Evolutionary conservation across 2,797 vertebrate genomes (phyloP).

Genomic region (Lindbergichthys nudifrons): DNA sequence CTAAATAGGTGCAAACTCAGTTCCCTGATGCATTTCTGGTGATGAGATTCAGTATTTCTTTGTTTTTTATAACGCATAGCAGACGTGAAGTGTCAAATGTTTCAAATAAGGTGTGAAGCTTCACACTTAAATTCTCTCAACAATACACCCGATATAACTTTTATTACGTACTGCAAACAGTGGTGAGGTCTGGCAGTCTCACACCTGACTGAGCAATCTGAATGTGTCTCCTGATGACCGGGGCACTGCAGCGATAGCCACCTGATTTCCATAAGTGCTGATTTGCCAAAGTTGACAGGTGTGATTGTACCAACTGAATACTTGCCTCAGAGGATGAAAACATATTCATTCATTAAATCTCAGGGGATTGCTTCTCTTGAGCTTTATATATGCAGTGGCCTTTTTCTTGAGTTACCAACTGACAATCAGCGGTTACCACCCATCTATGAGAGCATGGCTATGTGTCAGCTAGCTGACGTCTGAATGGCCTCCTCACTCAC

Average conservation of each 20-base stretch:
- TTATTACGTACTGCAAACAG: conserved; percentile 20
- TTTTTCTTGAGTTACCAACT: conserved; percentile 78
- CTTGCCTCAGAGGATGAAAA: conserved; percentile 58
- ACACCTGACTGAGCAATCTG: conserved; percentile 40
- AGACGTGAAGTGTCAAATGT: conserved; percentile 21
- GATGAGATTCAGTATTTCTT: conserved; percentile 10
- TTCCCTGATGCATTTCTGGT: not conserved
- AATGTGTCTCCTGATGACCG: conserved; percentile 45
- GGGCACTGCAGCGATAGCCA: conserved; percentile 29
- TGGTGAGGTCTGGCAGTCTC: conserved; percentile 32
- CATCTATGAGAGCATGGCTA: conserved; percentile 73
- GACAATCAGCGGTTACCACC: conserved; percentile 81
- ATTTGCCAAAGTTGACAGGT: conserved; percentile 73
- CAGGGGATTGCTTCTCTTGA: conserved; percentile 51
- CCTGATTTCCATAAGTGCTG: conserved; percentile 54
- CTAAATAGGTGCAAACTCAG: not conserved
- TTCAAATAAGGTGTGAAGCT: conserved; percentile 22
- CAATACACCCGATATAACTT: conserved; percentile 12
- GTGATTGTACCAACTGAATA: conserved; percentile 70
- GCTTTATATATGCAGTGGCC: conserved; percentile 81
- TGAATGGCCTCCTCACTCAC: conserved; percentile 80
- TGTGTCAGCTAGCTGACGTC: conserved; percentile 78
- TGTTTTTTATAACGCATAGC: conserved; percentile 14
- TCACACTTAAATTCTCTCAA: conserved; percentile 13
- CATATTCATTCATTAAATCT: conserved; percentile 67